These are phyloP conservation scores for Scelioninae gen. 1 DNA, from an alignment of 2,888 invertebrate genomes.

Conservation along the genomic window DNA sequence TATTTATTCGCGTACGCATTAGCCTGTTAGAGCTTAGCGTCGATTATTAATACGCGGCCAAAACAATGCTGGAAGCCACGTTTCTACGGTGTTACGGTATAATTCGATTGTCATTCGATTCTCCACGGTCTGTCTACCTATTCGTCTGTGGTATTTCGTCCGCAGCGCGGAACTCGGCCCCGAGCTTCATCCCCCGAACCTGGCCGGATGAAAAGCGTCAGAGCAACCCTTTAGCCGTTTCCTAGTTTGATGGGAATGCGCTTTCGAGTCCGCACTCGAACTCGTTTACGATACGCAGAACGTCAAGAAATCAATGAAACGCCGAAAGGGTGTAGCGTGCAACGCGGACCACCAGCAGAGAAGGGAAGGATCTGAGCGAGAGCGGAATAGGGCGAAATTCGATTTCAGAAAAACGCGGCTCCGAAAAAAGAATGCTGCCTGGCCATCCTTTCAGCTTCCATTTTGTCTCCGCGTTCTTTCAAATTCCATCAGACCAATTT, in stretches of 20 bases:
- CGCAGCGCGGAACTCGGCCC: conserved; percentile 33
- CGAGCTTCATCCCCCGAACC: conserved; percentile 53
- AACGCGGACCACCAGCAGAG: conserved; percentile 23
- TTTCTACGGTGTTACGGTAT: conserved; percentile 77
- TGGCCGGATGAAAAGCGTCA: conserved; percentile 73
- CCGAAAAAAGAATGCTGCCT: conserved; percentile 53
- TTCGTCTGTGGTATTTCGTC: conserved; percentile 53
- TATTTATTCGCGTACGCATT: background rate
- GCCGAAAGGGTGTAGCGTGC: conserved; percentile 66
- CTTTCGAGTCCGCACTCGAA: conserved; percentile 73
- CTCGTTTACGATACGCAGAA: conserved; percentile 76
- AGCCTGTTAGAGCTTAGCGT: background rate
- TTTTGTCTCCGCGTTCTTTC: conserved; percentile 59
- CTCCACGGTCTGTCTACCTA: conserved; percentile 74
- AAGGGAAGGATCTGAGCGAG: background rate
- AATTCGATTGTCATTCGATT: conserved; percentile 83
- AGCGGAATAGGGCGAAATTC: conserved; percentile 43
- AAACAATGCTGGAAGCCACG: conserved; percentile 75
- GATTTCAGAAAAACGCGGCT: conserved; percentile 57
- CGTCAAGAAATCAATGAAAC: conserved; percentile 76
- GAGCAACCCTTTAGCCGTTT: conserved; percentile 78
- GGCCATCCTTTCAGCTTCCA: conserved; percentile 53
- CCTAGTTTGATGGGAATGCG: conserved; percentile 77
- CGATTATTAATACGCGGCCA: conserved; percentile 77
- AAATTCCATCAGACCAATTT: conserved; percentile 61